Base-by-base conservation (phyloP, 2,113 vertebrate species). In the Melanotaenia duboulayi region DNA sequence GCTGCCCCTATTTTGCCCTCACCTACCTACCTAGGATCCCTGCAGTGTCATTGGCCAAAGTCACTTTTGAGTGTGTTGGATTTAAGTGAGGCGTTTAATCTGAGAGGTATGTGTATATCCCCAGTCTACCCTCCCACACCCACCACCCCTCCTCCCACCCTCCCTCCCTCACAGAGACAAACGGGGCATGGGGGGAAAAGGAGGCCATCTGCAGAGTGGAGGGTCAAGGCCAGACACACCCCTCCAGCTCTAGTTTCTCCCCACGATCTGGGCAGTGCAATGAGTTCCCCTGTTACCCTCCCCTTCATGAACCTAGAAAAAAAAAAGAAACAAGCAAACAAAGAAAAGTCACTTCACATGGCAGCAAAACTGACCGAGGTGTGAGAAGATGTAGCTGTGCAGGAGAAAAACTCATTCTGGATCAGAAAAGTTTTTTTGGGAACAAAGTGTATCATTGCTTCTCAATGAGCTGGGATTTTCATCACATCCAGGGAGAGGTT, bases 271-370 rank as follows among this genome's bases (percentile, higher is more conserved):
- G 95, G 93, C 93, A 93, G 93, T 91, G 93, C 92, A 93, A 95
- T 93, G 93, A 93, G 87, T 93, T 94, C 75, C 90, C 95, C 91
- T 90, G 94, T 92, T 91, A 94, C 93, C 95, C 94, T 95, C 94
- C 91, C 90, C 91, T 89, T 93, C 90, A 93, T 92, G 91, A 91
- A 95, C 95, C 96, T 96, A 86, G 8, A 56, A 35, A 68, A 56
- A n/a, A 19, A 16, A 39, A 28, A 54, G 28, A 49, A 11, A 39
- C 1, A 35, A 11, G 32, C 4, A 12, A n/a, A 20, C 55, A 54
- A 5, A 32, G 20, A 12, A 49, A 32, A 22, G 0, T 35, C 11
- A 50, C 2, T 22, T 50, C 14, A 37, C 7, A 17, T 37, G 44
- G 44, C 14, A 50, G 25, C 11, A 7, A 17, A 12, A n/a, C 17